Evolutionary conservation across 2,888 invertebrate species (phyloP).

Genomic region (Sarcophaga caerulescens): DNA sequence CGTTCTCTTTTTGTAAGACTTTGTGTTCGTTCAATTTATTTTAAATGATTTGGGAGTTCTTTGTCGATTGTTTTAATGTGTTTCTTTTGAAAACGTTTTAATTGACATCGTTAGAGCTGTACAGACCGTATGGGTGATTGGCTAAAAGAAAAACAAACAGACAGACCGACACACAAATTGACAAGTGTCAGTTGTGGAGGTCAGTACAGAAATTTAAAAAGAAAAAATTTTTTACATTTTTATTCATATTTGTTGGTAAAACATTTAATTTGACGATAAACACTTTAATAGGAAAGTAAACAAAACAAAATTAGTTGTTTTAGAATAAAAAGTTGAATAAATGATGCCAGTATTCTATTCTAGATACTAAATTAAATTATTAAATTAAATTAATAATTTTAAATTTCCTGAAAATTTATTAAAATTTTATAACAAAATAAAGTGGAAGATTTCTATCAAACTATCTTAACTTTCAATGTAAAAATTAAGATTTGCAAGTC

Average conservation of each 20-base stretch:
- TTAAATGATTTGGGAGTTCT: slow-evolving; percentile 43
- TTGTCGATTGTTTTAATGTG: slow-evolving; percentile 30
- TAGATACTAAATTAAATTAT: too few relatives aligned
- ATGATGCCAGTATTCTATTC: too few relatives aligned
- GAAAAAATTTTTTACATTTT: too few relatives aligned
- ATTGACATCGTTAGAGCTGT: slow-evolving; percentile 50
- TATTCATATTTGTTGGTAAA: not conserved
- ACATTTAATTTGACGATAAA: not conserved
- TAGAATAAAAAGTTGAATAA: too few relatives aligned
- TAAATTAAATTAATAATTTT: too few relatives aligned
- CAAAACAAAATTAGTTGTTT: too few relatives aligned
- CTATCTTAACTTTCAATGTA: too few relatives aligned
- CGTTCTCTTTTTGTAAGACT: not conserved
- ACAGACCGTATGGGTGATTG: not conserved
- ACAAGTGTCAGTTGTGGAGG: slow-evolving; percentile 59
- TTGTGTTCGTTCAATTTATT: slow-evolving; percentile 41
- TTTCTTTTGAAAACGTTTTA: slow-evolving; percentile 42
- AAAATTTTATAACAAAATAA: too few relatives aligned
- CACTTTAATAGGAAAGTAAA: too few relatives aligned
- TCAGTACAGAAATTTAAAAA: slow-evolving; percentile 15
- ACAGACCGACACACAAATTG: slow-evolving; percentile 39
- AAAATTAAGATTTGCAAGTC: too few relatives aligned
- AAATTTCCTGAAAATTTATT: too few relatives aligned
- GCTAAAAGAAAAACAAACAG: not conserved
- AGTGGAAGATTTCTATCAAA: too few relatives aligned